Evolutionary conservation across 2,797 vertebrate genomes (phyloP), one percentile per base, ranked within the genome.

Genomic region (Glossophaga mutica): DNA sequence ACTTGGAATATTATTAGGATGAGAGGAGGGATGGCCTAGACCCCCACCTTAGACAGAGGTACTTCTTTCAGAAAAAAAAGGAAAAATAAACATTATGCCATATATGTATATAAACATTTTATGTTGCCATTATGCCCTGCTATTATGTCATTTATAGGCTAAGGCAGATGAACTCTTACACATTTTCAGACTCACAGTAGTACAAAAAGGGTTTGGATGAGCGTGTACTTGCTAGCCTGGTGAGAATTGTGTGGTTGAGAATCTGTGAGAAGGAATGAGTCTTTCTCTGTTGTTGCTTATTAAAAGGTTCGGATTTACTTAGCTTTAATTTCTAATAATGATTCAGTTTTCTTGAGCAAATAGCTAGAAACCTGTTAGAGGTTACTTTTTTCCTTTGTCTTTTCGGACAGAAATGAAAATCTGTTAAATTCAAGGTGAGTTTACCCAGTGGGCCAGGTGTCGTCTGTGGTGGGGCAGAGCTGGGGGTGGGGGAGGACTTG

Each of bases 271-370:
- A 78, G 44, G 71, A 81, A 34, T 52, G 46, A 18, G 14, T 82
- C 14, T 39, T 94, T 94, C n/a, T 94, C 68, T 74, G 46, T 10
- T 22, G 26, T 94, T 82, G 32, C 39, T 88, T 82, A 59, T 34
- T 62, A 78, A 88, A 91, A 77, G 73, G 2, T 77, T 94, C 37
- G 6, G 39, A 55, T 94, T 91, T 44, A n/a, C 59, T 79, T 81
- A 82, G 50, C 6, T 82, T 11, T 83, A 7, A 68, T 94, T 96
- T 94, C 90, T 92, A 55, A 29, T 62, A 82, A 81, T 67, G 70
- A 92, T 93, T 87, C 46, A 21, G 1, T 42, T 78, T 62, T 84
- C 84, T 87, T 87, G 59, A 77, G 34, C 82, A 74, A 34, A 85
- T 18, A 90, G 34, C 37, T 57, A 42, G 81, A 76, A 73, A 70